These are phyloP conservation scores for Acromyrmex echinatior DNA, from an alignment of 1,140 invertebrate genomes.

Conservation along the genomic window DNA sequence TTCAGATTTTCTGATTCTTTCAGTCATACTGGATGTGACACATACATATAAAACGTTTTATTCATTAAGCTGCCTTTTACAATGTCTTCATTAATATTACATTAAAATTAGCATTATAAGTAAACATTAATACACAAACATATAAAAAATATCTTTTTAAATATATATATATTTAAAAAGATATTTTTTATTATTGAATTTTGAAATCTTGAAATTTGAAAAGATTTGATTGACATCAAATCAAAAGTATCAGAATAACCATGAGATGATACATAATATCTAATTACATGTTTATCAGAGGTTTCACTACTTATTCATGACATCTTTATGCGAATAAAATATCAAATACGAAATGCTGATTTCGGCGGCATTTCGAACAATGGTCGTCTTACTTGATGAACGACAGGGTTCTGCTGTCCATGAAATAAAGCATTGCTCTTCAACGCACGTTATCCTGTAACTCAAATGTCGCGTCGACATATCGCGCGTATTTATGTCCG, in stretches of 20 bases:
- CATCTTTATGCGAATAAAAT: not conserved
- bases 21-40: too few relatives aligned
- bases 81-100: too few relatives aligned
- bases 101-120: too few relatives aligned
- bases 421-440: slow-evolving; percentile 11
- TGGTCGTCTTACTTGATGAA: not conserved
- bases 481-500: not conserved
- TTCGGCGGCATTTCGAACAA: not conserved
- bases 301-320: not conserved
- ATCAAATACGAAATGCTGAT: slow-evolving; percentile 18
- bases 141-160: too few relatives aligned
- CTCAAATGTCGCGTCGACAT: not conserved
- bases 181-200: too few relatives aligned
- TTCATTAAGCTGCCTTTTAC: too few relatives aligned
- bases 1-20: too few relatives aligned
- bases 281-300: not conserved
- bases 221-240: not conserved
- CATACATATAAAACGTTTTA: too few relatives aligned
- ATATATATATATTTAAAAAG: too few relatives aligned
- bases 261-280: not conserved
- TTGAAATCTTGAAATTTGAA: not conserved
- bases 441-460: not conserved
- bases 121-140: too few relatives aligned
- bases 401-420: not conserved
- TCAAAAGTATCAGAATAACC: not conserved